phyloP scores from a whole-genome alignment of 2,797 vertebrate species.

The Ceryle rudis region DNA sequence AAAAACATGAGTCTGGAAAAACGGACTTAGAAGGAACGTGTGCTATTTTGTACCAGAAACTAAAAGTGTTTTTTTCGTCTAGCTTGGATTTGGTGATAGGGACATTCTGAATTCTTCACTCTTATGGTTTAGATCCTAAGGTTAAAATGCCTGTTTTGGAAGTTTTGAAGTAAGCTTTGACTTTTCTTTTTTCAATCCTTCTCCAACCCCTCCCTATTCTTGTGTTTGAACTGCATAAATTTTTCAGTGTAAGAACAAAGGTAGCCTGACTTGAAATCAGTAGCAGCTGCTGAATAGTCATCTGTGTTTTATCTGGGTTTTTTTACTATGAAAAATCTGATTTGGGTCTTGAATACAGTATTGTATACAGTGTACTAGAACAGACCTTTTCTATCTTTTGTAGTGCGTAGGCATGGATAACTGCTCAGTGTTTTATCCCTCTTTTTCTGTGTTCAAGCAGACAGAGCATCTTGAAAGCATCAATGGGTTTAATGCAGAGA shows the following conservation, averaged over 20 bases:
- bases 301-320: constrained; percentile 32
- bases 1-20: background rate
- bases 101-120: background rate
- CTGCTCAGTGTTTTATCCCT: constrained; percentile 15
- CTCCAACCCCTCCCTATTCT: background rate
- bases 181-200: background rate
- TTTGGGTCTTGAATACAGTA: constrained; percentile 54
- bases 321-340: constrained; percentile 40
- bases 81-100: background rate
- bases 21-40: background rate
- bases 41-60: background rate
- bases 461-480: background rate
- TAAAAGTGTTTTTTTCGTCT: background rate
- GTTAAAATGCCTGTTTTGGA: constrained; percentile 24
- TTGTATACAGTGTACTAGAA: constrained; percentile 34
- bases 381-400: constrained; percentile 45
- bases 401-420: background rate
- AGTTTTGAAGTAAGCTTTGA: constrained; percentile 32
- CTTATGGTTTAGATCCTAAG: background rate
- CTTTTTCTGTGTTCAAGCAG: background rate
- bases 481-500: constrained; percentile 14
- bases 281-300: constrained; percentile 52
- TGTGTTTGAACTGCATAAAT: background rate
- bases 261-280: background rate
- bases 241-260: constrained; percentile 4